Conservation (phyloP, 2,113 vertebrate species). For the Eurypyga helias region DNA sequence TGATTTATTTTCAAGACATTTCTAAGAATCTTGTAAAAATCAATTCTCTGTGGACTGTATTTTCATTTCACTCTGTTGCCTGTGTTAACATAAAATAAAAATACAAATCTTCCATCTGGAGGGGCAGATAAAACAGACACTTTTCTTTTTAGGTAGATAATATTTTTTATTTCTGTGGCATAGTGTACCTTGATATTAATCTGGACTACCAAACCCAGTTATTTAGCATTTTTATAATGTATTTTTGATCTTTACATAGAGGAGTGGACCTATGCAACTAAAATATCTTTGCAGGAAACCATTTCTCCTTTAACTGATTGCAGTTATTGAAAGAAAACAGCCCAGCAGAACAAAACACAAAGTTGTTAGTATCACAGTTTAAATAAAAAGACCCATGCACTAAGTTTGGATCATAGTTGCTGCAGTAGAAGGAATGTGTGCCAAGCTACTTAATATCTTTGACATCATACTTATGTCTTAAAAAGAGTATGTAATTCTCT, state of each 20-base stretch:
- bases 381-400: neutral
- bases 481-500: conserved; percentile 1
- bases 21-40: neutral
- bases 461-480: neutral
- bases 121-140: neutral
- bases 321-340: neutral
- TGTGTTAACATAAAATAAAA: neutral
- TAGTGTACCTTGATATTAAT: neutral
- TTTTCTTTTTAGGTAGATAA: neutral
- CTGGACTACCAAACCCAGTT: neutral
- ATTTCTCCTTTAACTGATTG: neutral
- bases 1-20: neutral
- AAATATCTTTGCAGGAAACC: neutral
- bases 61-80: neutral
- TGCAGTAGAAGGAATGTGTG: neutral
- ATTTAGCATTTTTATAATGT: neutral
- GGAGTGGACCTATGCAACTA: neutral
- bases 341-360: neutral
- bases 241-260: neutral
- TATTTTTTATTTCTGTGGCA: neutral
- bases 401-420: neutral
- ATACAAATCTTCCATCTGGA: neutral
- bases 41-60: neutral
- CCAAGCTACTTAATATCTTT: neutral
- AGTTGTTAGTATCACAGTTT: neutral